phyloP scores from a whole-genome alignment of 2,113 vertebrate species.

The Pipra filicauda region DNA sequence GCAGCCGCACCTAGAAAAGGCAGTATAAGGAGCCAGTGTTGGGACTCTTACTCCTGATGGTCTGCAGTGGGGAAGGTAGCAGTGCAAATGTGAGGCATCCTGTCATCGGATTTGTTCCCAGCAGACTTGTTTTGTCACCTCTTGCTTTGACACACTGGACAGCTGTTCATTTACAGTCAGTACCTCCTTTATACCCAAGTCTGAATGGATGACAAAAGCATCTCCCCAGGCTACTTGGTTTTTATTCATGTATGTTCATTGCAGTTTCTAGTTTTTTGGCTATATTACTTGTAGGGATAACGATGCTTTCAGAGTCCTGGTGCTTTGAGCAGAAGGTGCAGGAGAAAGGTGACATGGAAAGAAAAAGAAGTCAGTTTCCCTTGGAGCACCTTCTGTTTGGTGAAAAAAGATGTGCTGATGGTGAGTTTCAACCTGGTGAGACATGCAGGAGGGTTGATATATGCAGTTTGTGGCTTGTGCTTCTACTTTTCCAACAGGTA shows the following conservation, averaged over 20 bases:
- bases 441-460: neutral
- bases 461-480: neutral
- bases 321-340: neutral
- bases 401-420: neutral
- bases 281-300: neutral
- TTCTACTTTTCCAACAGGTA: neutral
- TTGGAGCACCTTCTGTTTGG: neutral
- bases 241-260: fast-evolving
- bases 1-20: neutral
- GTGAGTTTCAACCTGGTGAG: slow-evolving; percentile 7
- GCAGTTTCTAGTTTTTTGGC: neutral
- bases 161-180: neutral
- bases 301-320: neutral
- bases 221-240: neutral
- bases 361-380: neutral
- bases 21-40: fast-evolving
- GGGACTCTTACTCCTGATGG: neutral
- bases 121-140: neutral
- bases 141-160: neutral
- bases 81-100: neutral
- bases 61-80: neutral
- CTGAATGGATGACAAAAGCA: neutral
- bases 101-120: fast-evolving
- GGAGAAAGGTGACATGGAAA: neutral
- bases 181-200: neutral